These are phyloP conservation scores for Cataglyphis hispanica DNA, from an alignment of 1,140 invertebrate genomes.

Conservation along the genomic window DNA sequence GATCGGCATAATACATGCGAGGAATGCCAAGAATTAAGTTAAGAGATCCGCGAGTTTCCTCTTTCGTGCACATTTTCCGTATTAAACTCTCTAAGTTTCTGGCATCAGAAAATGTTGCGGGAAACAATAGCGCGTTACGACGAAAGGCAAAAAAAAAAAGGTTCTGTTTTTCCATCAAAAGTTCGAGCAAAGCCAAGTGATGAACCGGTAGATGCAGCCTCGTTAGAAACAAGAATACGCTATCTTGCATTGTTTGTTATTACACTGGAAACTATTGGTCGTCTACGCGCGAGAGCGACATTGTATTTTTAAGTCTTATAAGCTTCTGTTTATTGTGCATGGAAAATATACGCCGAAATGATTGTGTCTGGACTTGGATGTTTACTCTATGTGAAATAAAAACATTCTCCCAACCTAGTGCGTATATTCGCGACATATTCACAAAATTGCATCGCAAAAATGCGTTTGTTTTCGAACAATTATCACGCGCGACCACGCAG, in stretches of 20 bases:
- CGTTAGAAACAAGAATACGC: slow-evolving; percentile 37
- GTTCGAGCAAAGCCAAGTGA: slow-evolving; percentile 30
- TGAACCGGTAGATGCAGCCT: slow-evolving; percentile 16
- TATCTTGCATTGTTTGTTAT: slow-evolving; percentile 49
- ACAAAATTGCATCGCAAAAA: slow-evolving; percentile 40
- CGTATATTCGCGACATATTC: slow-evolving; percentile 29
- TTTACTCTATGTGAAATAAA: slow-evolving; percentile 54
- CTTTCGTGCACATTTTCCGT: slow-evolving; percentile 19
- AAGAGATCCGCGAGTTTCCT: neutral
- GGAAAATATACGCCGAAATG: slow-evolving; percentile 60
- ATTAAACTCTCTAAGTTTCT: slow-evolving; percentile 47
- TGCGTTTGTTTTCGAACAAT: slow-evolving; percentile 57
- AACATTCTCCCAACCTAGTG: slow-evolving; percentile 38
- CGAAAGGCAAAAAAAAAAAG: slow-evolving; percentile 37
- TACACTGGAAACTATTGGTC: slow-evolving; percentile 14
- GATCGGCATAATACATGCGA: neutral
- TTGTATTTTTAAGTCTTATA: slow-evolving; percentile 64
- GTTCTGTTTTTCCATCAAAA: slow-evolving; percentile 64
- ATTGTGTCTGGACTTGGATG: slow-evolving; percentile 32
- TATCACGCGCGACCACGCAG: slow-evolving; percentile 27
- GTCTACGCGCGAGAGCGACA: slow-evolving; percentile 26
- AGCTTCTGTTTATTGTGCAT: slow-evolving; percentile 64
- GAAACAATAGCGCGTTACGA: slow-evolving; percentile 13
- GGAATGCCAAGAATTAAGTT: neutral
- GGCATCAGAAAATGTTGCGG: slow-evolving; percentile 35